These are phyloP conservation scores for Azorinus chamasolen DNA, from an alignment of 2,888 invertebrate species.

Conservation along the genomic window DNA sequence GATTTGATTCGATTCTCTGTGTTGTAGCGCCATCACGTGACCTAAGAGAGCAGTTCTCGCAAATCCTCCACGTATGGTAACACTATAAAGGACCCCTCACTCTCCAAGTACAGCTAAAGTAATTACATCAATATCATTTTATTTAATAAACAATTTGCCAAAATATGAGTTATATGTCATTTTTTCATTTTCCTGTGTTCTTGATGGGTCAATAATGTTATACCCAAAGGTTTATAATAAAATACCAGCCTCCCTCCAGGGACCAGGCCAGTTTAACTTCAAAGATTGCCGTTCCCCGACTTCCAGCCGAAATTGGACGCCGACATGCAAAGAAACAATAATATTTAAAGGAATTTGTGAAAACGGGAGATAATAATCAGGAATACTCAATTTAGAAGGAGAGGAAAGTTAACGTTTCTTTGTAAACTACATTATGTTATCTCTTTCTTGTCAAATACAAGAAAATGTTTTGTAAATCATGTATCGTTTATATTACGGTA, in stretches of 20 bases:
- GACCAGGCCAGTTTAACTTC: constrained; percentile 41
- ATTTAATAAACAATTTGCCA: constrained; percentile 54
- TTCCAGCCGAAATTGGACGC: constrained; percentile 25
- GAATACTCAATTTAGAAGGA: constrained; percentile 54
- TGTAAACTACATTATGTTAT: constrained; percentile 45
- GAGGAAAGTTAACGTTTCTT: constrained; percentile 46
- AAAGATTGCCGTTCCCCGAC: constrained; percentile 44
- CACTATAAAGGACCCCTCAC: no score
- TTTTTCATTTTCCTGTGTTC: constrained; percentile 40
- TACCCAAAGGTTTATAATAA: constrained; percentile 54
- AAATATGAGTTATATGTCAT: constrained; percentile 39
- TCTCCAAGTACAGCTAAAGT: background rate
- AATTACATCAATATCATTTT: constrained; percentile 41
- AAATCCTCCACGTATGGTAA: no score
- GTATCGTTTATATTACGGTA: background rate
- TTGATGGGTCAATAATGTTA: constrained; percentile 43
- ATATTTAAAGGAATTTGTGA: constrained; percentile 63
- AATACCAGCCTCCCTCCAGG: constrained; percentile 29
- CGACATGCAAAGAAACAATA: constrained; percentile 63
- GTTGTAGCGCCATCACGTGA: no score
- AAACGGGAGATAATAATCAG: constrained; percentile 63
- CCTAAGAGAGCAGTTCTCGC: no score
- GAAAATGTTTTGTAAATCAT: constrained; percentile 48
- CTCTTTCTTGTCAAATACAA: constrained; percentile 40
- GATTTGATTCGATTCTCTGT: no score